These are phyloP conservation scores for Spodoptera frugiperda DNA, from an alignment of 1,140 invertebrate species.

Conservation along the genomic window DNA sequence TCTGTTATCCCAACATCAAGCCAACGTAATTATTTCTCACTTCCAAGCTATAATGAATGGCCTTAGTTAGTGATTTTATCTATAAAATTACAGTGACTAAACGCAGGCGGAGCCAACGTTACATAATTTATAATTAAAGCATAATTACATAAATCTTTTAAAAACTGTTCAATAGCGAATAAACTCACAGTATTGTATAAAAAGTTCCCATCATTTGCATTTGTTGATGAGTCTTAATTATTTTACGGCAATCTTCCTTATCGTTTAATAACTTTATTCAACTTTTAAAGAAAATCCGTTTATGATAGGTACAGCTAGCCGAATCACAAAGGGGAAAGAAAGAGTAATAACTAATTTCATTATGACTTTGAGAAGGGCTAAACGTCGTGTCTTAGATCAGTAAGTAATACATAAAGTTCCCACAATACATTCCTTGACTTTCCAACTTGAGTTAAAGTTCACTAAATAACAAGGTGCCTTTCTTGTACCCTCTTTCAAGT, in stretches of 20 bases:
- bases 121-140: constrained; percentile 35
- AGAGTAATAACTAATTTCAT: not conserved
- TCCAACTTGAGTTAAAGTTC: constrained; percentile 48
- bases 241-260: constrained; percentile 29
- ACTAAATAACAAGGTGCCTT: constrained; percentile 52
- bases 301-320: not conserved
- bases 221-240: constrained; percentile 38
- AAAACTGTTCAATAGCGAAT: constrained; percentile 36
- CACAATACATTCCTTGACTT: constrained; percentile 50
- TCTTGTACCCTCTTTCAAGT: constrained; percentile 55
- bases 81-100: constrained; percentile 35
- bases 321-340: not conserved
- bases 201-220: constrained; percentile 42
- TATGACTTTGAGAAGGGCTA: not conserved
- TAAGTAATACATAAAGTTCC: constrained; percentile 35
- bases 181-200: constrained; percentile 41
- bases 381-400: constrained; percentile 7
- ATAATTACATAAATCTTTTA: constrained; percentile 33
- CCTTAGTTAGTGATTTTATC: constrained; percentile 19
- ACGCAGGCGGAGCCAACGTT: constrained; percentile 38
- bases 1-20: not conserved
- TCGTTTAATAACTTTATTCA: constrained; percentile 44
- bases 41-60: constrained; percentile 26
- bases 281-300: constrained; percentile 5
- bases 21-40: constrained; percentile 1